Conservation (phyloP, 2,113 vertebrate species). For the Xenopus laevis region DNA sequence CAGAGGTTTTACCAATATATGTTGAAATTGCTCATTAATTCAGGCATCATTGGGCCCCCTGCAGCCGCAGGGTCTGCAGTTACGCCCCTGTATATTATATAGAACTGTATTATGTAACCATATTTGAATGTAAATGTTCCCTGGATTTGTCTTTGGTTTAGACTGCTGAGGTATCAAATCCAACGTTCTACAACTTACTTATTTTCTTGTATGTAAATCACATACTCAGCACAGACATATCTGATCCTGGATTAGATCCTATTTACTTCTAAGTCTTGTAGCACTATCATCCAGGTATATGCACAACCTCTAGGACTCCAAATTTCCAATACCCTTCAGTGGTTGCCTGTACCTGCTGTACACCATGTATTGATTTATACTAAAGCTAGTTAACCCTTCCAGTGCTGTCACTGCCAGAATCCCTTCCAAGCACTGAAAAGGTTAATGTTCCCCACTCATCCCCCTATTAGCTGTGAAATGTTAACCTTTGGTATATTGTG, state of each 20-base stretch:
- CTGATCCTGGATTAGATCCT: too few relatives aligned
- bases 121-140: background rate
- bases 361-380: background rate
- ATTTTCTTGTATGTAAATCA: too few relatives aligned
- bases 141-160: background rate
- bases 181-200: too few relatives aligned
- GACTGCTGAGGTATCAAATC: too few relatives aligned
- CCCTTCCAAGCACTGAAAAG: conserved; percentile 23
- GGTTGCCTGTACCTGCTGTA: background rate
- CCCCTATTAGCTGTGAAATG: conserved; percentile 15
- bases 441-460: conserved; percentile 6
- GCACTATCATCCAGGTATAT: conserved; percentile 4
- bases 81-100: too few relatives aligned
- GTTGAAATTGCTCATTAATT: too few relatives aligned
- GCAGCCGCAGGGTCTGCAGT: too few relatives aligned
- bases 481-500: background rate
- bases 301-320: too few relatives aligned
- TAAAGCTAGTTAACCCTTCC: conserved; percentile 11
- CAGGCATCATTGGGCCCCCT: too few relatives aligned
- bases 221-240: too few relatives aligned
- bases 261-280: background rate
- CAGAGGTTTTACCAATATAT: too few relatives aligned
- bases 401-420: conserved; percentile 13
- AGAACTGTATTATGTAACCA: background rate
- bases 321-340: too few relatives aligned